These are phyloP conservation scores for Myotis yumanensis DNA, from an alignment of 2,113 vertebrate genomes.

Conservation along the genomic window DNA sequence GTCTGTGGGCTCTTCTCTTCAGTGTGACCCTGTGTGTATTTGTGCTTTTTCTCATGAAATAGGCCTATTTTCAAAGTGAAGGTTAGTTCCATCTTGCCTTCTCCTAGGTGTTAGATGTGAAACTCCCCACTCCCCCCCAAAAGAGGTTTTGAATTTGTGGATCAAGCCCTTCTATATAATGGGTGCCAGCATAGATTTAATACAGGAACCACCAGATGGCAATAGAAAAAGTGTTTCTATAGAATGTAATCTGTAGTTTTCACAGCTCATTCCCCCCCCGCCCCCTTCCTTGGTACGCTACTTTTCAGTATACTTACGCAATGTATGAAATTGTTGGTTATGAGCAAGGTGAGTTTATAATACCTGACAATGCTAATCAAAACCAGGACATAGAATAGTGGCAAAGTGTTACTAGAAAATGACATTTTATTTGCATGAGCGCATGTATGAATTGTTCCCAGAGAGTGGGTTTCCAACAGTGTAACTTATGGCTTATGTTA, in stretches of 20 bases:
- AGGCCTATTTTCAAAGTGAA: slow-evolving; percentile 7
- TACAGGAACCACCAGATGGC: slow-evolving; percentile 72
- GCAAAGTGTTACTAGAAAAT: neutral
- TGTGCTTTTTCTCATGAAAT: neutral
- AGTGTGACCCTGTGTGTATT: neutral
- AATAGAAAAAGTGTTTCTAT: slow-evolving; percentile 65
- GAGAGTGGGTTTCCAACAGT: slow-evolving; percentile 5
- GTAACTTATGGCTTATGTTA: neutral
- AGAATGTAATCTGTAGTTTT: slow-evolving; percentile 38
- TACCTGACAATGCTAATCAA: slow-evolving; percentile 19
- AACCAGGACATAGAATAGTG: slow-evolving; percentile 4
- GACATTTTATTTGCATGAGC: slow-evolving; percentile 1
- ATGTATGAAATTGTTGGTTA: neutral
- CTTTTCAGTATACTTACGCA: neutral
- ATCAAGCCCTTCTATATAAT: neutral
- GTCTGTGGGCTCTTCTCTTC: neutral
- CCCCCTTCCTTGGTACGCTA: neutral
- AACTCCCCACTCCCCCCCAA: neutral
- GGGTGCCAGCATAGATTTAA: slow-evolving; percentile 13
- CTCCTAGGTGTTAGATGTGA: neutral
- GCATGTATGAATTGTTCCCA: neutral
- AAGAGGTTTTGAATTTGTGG: neutral
- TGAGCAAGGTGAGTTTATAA: slow-evolving; percentile 23
- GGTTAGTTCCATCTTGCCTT: neutral
- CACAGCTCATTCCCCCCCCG: neutral